Evolutionary conservation across 2,888 invertebrate species (phyloP), one percentile per base, ranked within the genome.

Genomic region (Amphimallon solstitiale): DNA sequence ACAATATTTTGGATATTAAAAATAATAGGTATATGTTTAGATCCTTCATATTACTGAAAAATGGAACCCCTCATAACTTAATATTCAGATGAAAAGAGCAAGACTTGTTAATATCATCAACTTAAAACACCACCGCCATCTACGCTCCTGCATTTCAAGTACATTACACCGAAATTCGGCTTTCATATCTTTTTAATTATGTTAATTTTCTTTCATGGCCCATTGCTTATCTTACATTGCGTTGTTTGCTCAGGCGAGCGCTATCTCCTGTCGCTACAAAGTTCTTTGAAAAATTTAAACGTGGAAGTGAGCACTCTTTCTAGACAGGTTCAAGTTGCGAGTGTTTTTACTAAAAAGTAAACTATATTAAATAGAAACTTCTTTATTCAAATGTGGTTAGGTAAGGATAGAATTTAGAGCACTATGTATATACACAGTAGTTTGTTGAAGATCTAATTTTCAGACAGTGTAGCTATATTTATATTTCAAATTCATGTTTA

Each of bases 141-240:
- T 14, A 14, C 56, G 40, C 38, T 45, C 40, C 34, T 59, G 15
- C 43, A 59, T 59, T 59, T 59, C 56, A 45, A 59, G 56, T 59
- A 59, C 43, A 59, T 59, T 59, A 43, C 29, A 43, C 17, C 19
- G 66, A 46, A 37, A 54, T 63, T 52, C 43, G 38, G 63, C 67
- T 69, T 72, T 73, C 69, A 69, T 70, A 72, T 71, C 73, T 72
- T 72, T 74, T 74, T 74, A 75, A 76, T 74, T 74, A 74, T 74
- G 74, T 71, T 74, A 73, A 76, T 76, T 74, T 72, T 72, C 71
- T 72, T 73, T 73, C 72, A 72, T 63, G 72, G 64, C 66, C 67
- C 67, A 37, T 66, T 65, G 71, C 73, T 74, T 74, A 74, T 74
- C 73, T 74, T 67, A 59, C 65, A 74, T 75, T 71, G 65, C 68